Conservation (phyloP, 2,797 vertebrate species). For the Pantherophis vulpinus region DNA sequence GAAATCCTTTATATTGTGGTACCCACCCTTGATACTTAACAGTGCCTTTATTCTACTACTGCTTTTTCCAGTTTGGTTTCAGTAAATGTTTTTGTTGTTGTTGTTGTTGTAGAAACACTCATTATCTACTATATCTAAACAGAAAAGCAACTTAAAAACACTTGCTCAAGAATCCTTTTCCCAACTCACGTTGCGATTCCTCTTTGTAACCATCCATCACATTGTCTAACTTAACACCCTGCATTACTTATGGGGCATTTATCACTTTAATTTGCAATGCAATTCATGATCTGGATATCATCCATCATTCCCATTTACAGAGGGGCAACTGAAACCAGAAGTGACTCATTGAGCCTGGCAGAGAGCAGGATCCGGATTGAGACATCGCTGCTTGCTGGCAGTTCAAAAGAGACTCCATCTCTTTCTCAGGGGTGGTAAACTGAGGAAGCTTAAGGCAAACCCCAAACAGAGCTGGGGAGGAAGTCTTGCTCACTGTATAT, state of each 20-base stretch:
- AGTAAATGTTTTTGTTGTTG: background rate
- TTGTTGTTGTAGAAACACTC: background rate
- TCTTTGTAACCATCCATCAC: background rate
- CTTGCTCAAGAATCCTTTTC: background rate
- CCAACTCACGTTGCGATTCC: background rate
- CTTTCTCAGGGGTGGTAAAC: background rate
- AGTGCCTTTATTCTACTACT: background rate
- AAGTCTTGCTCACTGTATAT: background rate
- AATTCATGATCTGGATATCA: background rate
- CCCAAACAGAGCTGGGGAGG: background rate
- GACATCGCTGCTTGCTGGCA: background rate
- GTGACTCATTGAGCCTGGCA: background rate
- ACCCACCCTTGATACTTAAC: background rate
- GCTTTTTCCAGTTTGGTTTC: background rate
- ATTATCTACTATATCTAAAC: background rate
- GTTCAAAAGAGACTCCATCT: background rate
- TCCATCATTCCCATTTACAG: background rate
- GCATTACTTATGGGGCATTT: background rate
- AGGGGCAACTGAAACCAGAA: background rate
- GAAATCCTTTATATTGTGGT: background rate
- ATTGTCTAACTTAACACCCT: background rate
- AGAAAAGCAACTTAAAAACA: conserved; percentile 8
- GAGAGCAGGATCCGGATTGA: background rate
- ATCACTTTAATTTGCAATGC: background rate
- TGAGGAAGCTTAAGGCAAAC: background rate